Evolutionary conservation across 2,113 vertebrate genomes (phyloP), one percentile per base, ranked within the genome.

Genomic region (Gallinago undulata): DNA sequence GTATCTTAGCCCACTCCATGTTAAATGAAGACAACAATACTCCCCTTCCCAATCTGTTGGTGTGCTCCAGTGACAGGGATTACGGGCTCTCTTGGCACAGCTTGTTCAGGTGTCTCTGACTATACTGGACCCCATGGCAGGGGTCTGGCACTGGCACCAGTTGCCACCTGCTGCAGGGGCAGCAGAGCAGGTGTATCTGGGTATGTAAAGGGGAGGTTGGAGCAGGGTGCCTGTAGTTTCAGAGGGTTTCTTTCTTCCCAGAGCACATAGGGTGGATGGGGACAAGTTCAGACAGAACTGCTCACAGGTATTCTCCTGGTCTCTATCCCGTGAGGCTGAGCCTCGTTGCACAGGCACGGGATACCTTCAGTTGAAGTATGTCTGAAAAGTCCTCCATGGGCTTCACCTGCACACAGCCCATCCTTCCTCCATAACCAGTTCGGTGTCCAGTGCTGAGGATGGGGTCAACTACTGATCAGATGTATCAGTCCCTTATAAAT

Each of bases 91-190:
- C 68, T 23, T n/a, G 33, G 74, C 3, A 1, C 21, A n/a, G 70
- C 4, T 13, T 33, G 17, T 19, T 53, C 50, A 43, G 27, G n/a
- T 79, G 35, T 83, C 78, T 10, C 27, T 21, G 59, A 16, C 39
- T 25, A 1, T 11, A 1, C 35, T 4, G 53, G 30, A 23, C 39
- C 28, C 27, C 2, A 0, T 0, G 27, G 64, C 41, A 45, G 22
- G 24, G 23, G n/a, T n/a, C 53, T 89, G 87, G 56, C 23, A 41
- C 1, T 35, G 70, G 33, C 62, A 70, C 30, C 25, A 10, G 11
- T 18, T 69, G 37, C 31, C 45, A 28, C 24, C 30, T 31, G 21
- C 59, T 43, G 23, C 72, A 17, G 33, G 27, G 68, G 31, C 53
- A 55, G 76, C 2, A 1, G 27, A 43, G 63, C 45, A 47, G 24